Conservation (phyloP, 2,797 vertebrate genomes). For the Molossus molossus region DNA sequence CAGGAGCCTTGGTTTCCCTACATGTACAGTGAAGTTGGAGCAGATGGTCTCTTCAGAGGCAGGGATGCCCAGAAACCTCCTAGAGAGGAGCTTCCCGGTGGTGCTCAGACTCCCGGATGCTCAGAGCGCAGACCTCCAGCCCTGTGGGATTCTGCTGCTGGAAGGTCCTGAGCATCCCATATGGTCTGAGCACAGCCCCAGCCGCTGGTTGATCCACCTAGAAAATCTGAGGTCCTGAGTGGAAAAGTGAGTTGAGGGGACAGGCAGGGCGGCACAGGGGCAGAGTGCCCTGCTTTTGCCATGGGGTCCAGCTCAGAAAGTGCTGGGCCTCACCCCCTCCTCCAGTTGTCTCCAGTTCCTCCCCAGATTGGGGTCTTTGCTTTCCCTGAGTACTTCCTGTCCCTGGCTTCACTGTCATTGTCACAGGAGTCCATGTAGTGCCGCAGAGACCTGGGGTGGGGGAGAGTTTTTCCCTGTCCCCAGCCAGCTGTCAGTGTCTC, state of each 20-base stretch:
- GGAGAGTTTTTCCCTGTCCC: no score
- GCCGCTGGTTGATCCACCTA: rapidly evolving
- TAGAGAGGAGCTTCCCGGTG: neutral
- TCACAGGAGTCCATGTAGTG: neutral
- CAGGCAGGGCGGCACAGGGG: neutral
- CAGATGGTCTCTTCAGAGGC: neutral
- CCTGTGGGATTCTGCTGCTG: neutral
- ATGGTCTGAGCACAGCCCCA: neutral
- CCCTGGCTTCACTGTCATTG: neutral
- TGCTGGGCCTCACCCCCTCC: neutral
- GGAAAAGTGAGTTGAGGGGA: neutral
- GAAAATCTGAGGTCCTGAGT: neutral
- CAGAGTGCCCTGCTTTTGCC: rapidly evolving
- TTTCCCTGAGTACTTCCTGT: neutral
- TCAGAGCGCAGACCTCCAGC: neutral
- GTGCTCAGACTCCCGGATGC: neutral
- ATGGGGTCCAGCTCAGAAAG: neutral
- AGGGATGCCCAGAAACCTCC: neutral
- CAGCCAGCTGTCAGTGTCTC: neutral
- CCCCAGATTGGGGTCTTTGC: neutral
- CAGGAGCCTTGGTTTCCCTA: neutral
- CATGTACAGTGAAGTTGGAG: neutral
- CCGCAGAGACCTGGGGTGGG: neutral
- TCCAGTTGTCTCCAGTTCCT: neutral
- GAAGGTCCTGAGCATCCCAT: neutral